Base-by-base conservation (phyloP, 2,888 invertebrate species). In the Nebria salina region DNA sequence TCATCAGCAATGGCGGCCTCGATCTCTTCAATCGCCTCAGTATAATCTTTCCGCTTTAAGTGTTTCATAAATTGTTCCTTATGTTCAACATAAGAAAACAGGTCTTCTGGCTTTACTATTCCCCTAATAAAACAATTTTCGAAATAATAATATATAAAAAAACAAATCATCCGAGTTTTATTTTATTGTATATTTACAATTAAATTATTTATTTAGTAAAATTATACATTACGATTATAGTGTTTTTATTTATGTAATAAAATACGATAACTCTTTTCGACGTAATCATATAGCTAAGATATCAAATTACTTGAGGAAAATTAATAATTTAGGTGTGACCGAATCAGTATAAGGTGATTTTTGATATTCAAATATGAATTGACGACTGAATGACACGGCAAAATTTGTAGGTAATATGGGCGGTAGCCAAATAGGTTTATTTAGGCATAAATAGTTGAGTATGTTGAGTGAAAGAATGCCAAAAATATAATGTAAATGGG, bases 11-110 rank as follows among this genome's bases (percentile, higher is more conserved):
- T 91, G 83, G 95, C 96, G 82, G 94, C 92, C 86, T 97, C 96
- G 82, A 98, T 96, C 89, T 98, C 95, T 86, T 93, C 93, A 20
- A 98, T 92, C 0, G 97, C 98, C 86, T 97, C 96, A 82, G 95
- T 95, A 87, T 96, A 98, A 88, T 93, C 94, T 85, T 94, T 94
- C 64, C 96, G 91, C 87, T 96, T 97, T 84, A 95, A 92, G 0
- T 94, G 92, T 95, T 96, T 88, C 76, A 92, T 92, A 88, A 93
- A 95, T 89, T 94, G 96, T 84, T 91, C 93, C 89, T 96, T 96
- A 85, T 94, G 93, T 85, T 95, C 95, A 0, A 92, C 91, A 87
- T 97, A 98, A 77, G 94, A 94, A 86, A 93, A 97, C 25, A 98
- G 91, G 90, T 97, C 97, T 87, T 97, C 97, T 0, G 94, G 90